Conservation (phyloP, 2,888 invertebrate species). For the Drosophila stalkeri region DNA sequence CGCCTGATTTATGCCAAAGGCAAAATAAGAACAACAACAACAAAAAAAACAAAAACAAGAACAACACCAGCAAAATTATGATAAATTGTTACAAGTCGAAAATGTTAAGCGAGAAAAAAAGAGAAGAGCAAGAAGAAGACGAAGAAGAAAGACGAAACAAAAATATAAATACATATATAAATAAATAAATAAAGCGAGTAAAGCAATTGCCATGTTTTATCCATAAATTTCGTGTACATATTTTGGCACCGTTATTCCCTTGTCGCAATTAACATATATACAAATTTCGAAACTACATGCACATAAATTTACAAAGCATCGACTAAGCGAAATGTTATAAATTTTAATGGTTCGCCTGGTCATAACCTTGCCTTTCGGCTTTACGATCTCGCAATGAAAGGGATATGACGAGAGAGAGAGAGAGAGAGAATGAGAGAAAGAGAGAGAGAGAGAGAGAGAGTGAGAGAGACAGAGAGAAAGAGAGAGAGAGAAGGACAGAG, state of each 20-base stretch:
- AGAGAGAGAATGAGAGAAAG: too few species aligned
- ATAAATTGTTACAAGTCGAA: constrained; percentile 72
- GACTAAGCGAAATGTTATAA: constrained; percentile 32
- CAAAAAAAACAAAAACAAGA: constrained; percentile 23
- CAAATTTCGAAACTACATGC: constrained; percentile 60
- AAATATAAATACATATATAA: constrained; percentile 3
- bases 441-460: not conserved
- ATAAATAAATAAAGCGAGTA: constrained; percentile 38
- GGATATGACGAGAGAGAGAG: not conserved
- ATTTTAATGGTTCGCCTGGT: constrained; percentile 18
- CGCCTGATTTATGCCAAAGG: constrained; percentile 76
- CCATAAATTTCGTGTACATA: constrained; percentile 66
- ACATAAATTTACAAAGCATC: constrained; percentile 62
- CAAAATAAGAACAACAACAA: constrained; percentile 29
- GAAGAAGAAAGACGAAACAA: constrained; percentile 6
- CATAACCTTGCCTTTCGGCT: constrained; percentile 3
- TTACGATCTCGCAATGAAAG: constrained; percentile 1
- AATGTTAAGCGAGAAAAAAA: constrained; percentile 49
- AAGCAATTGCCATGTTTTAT: constrained; percentile 68
- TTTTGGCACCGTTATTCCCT: constrained; percentile 64
- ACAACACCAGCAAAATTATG: constrained; percentile 63
- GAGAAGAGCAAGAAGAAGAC: constrained; percentile 10
- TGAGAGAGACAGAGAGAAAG: too few species aligned
- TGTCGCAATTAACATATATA: constrained; percentile 77
- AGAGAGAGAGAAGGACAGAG: not conserved